Percentiles rank a stretch among this genome's conserved stretches.
These are phyloP conservation scores for Drosophila sturtevanti DNA, from an alignment of 1,140 invertebrate genomes.

Conservation along the genomic window DNA sequence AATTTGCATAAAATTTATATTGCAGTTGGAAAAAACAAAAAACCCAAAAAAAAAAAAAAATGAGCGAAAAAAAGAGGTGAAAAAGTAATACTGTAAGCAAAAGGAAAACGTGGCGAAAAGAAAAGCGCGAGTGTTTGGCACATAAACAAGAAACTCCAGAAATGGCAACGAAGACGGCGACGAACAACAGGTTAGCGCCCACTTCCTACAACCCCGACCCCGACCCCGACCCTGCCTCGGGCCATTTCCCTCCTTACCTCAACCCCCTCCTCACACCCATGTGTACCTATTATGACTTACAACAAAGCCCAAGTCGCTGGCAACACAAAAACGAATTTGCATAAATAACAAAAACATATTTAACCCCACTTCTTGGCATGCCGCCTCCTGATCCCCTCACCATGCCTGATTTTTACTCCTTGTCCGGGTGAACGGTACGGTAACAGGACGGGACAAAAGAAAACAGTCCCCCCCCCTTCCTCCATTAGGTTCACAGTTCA, in stretches of 20 bases:
- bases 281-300: constrained; percentile 72
- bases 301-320: constrained; percentile 70
- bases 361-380: constrained; percentile 43
- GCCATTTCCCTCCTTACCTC: background rate
- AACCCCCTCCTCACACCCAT: background rate
- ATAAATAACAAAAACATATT: constrained; percentile 81
- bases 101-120: background rate
- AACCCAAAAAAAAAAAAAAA: background rate
- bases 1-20: constrained; percentile 70
- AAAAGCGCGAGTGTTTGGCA: constrained; percentile 62
- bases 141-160: constrained; percentile 60
- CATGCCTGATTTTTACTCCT: constrained; percentile 45
- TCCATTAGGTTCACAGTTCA: constrained; percentile 60
- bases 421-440: constrained; percentile 14
- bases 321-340: constrained; percentile 76
- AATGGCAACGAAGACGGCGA: constrained; percentile 28
- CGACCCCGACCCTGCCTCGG: background rate
- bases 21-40: constrained; percentile 14
- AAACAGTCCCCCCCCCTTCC: too few relatives aligned
- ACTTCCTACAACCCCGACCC: background rate
- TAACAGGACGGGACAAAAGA: background rate
- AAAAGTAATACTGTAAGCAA: background rate
- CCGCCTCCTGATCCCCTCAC: background rate
- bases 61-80: background rate
- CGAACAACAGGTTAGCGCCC: constrained; percentile 71